phyloP scores from a whole-genome alignment of 1,140 invertebrate genomes.

The Dreissena rostriformis region DNA sequence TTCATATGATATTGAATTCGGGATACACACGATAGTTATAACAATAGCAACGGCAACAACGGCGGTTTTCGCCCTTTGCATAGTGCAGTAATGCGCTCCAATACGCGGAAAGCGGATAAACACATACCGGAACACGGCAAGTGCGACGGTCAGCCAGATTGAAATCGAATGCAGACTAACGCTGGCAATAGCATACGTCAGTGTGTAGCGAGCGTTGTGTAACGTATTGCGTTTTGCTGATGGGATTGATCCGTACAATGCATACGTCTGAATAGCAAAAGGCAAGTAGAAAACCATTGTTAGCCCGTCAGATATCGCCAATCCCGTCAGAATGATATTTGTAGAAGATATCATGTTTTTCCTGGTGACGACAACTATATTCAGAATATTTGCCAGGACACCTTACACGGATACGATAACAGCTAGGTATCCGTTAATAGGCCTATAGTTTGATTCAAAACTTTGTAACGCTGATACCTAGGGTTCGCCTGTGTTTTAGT shows the following conservation, averaged over 20 bases:
- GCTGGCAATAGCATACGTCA: constrained; percentile 85
- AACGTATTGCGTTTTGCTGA: constrained; percentile 67
- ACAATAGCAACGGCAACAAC: constrained; percentile 88
- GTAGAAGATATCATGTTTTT: no score
- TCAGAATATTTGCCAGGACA: constrained; percentile 92
- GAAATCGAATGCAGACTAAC: constrained; percentile 95
- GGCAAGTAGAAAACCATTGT: constrained; percentile 77
- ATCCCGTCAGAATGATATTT: no score
- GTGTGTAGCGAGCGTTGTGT: no score
- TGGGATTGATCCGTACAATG: constrained; percentile 64
- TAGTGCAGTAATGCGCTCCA: constrained; percentile 89
- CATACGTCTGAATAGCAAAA: constrained; percentile 75
- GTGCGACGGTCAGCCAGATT: constrained; percentile 94
- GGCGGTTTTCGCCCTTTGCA: constrained; percentile 88
- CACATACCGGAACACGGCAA: no score
- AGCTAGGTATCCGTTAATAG: no score
- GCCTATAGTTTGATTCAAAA: no score
- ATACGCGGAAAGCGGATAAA: constrained; percentile 75
- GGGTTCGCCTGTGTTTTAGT: no score
- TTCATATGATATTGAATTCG: no score
- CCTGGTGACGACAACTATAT: constrained; percentile 95
- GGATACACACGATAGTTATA: constrained; percentile 88
- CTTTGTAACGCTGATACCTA: no score
- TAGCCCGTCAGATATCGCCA: no score
- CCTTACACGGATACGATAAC: constrained; percentile 96